Evolutionary conservation across 1,140 invertebrate genomes (phyloP).

Genomic region (Drosophila mayri): DNA sequence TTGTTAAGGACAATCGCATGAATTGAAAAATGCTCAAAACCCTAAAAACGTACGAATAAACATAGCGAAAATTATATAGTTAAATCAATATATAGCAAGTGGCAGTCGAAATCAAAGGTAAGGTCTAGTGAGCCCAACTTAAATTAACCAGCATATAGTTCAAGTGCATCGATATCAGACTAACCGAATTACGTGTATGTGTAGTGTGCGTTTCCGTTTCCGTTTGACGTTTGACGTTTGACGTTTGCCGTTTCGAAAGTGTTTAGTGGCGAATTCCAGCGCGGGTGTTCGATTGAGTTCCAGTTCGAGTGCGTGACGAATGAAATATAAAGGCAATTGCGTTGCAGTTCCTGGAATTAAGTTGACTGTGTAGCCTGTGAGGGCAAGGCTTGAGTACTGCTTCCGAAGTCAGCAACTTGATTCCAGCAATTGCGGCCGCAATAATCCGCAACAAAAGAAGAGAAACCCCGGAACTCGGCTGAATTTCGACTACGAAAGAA

Average conservation of each 20-base stretch:
- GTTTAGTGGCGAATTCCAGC: conserved; percentile 28
- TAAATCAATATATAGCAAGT: conserved; percentile 45
- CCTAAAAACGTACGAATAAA: conserved; percentile 37
- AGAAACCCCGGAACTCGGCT: not conserved
- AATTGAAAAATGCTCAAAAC: conserved; percentile 71
- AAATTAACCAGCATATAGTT: conserved; percentile 51
- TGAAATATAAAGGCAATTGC: conserved; percentile 42
- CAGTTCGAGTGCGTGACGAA: conserved; percentile 17
- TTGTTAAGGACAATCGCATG: conserved; percentile 72
- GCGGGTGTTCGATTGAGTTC: not conserved
- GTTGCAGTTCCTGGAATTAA: conserved; percentile 85
- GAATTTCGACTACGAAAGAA: conserved; percentile 37
- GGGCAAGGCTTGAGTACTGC: conserved; percentile 75
- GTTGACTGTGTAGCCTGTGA: conserved; percentile 84
- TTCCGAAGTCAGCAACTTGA: conserved; percentile 85
- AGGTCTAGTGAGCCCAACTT: conserved; percentile 21
- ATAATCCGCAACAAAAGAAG: conserved; percentile 25
- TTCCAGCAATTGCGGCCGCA: conserved; percentile 84
- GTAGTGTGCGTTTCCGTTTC: conserved; percentile 39
- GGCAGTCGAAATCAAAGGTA: conserved; percentile 70
- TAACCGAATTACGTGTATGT: conserved; percentile 25
- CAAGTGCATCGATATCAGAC: conserved; percentile 54
- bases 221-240: conserved; percentile 7
- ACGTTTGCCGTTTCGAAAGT: conserved; percentile 18
- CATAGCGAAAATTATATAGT: conserved; percentile 63